These are phyloP conservation scores for Stratiomys singularior DNA, from an alignment of 2,888 invertebrate genomes.

Conservation along the genomic window DNA sequence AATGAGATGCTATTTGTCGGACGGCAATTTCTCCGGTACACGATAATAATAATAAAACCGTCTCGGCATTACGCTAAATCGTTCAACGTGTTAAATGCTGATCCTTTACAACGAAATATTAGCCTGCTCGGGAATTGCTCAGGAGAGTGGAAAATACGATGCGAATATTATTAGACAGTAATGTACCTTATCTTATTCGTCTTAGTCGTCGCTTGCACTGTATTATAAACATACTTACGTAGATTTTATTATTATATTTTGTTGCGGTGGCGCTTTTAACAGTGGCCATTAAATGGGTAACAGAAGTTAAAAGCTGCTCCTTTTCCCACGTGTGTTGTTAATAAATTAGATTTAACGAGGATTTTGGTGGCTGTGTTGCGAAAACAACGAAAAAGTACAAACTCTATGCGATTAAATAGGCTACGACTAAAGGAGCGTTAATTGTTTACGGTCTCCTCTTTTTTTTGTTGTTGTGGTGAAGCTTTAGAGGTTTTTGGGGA, in stretches of 20 bases:
- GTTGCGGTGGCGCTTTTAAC: neutral
- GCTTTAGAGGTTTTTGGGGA: constrained; percentile 43
- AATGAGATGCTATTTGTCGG: constrained; percentile 27
- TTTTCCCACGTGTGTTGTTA: constrained; percentile 52
- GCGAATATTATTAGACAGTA: constrained; percentile 7
- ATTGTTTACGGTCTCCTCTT: constrained; percentile 41
- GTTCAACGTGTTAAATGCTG: constrained; percentile 9
- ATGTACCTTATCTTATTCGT: constrained; percentile 6
- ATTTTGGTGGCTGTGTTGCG: constrained; percentile 42
- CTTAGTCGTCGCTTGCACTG: neutral
- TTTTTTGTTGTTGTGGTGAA: constrained; percentile 20
- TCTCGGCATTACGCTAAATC: constrained; percentile 48
- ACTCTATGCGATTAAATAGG: constrained; percentile 41
- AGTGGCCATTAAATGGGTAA: constrained; percentile 32
- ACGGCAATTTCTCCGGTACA: neutral
- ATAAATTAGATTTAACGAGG: constrained; percentile 52
- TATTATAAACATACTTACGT: constrained; percentile 9
- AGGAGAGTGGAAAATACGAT: neutral
- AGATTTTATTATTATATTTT: constrained; percentile 26
- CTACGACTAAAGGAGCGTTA: constrained; percentile 40
- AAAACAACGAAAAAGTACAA: constrained; percentile 40
- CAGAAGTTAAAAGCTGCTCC: constrained; percentile 43
- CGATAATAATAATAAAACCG: constrained; percentile 49
- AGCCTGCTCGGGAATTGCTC: constrained; percentile 32
- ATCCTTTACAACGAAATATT: constrained; percentile 44